Conservation (phyloP, 2,113 vertebrate species). For the Elachura formosa region DNA sequence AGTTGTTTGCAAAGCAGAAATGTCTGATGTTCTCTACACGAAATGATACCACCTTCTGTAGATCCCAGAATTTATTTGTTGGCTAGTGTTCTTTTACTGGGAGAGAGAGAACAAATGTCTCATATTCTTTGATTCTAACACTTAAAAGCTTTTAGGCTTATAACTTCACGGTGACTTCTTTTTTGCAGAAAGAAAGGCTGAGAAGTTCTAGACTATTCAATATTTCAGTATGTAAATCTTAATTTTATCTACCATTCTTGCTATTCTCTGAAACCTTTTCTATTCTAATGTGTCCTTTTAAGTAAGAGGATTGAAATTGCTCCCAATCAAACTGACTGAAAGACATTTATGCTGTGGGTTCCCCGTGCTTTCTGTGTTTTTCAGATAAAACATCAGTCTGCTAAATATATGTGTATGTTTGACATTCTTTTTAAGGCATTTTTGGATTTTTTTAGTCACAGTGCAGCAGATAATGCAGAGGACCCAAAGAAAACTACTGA, state of each 20-base stretch:
- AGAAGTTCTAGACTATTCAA: neutral
- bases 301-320: neutral
- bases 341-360: neutral
- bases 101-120: neutral
- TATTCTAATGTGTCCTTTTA: neutral
- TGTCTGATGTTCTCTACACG: neutral
- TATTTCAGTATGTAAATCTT: neutral
- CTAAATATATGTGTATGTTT: no score
- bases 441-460: neutral
- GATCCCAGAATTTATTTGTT: neutral
- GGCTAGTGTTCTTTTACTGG: neutral
- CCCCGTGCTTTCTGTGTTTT: neutral
- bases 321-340: neutral
- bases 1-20: neutral
- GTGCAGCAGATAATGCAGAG: neutral
- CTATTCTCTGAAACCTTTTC: neutral
- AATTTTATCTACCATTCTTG: neutral
- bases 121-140: neutral
- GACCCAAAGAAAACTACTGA: neutral
- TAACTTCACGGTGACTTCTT: neutral
- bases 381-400: neutral
- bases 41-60: neutral
- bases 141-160: neutral
- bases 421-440: neutral
- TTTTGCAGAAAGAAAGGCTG: neutral